Percentiles rank a stretch among this genome's conserved stretches.
Evolutionary conservation across 2,797 vertebrate genomes (phyloP).

Genomic region (Synanceia verrucosa): DNA sequence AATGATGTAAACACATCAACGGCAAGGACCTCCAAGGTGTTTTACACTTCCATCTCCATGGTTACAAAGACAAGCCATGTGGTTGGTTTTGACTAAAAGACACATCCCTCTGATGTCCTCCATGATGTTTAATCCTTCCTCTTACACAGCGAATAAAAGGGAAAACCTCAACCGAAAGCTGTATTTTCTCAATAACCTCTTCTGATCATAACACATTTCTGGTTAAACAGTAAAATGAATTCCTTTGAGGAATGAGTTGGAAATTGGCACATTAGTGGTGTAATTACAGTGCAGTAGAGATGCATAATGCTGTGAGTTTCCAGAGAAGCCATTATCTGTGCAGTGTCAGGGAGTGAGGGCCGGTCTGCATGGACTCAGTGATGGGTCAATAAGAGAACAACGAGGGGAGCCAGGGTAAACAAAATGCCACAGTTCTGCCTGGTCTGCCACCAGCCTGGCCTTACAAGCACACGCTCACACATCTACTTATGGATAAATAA

Average conservation of each 20-base stretch:
- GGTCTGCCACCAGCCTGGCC: slow-evolving; percentile 25
- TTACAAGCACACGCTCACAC: slow-evolving; percentile 17
- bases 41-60: slow-evolving; percentile 41
- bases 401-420: slow-evolving; percentile 45
- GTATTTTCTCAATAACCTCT: slow-evolving; percentile 20
- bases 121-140: slow-evolving; percentile 19
- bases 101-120: slow-evolving; percentile 18
- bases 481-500: slow-evolving; percentile 51
- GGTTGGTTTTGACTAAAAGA: slow-evolving; percentile 31
- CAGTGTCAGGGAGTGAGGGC: slow-evolving; percentile 35
- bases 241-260: slow-evolving; percentile 37
- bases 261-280: slow-evolving; percentile 51
- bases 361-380: slow-evolving; percentile 26
- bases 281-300: slow-evolving; percentile 63
- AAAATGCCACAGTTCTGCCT: slow-evolving; percentile 34
- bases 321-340: slow-evolving; percentile 66
- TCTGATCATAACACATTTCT: slow-evolving; percentile 11
- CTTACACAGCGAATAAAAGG: slow-evolving; percentile 12
- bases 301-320: slow-evolving; percentile 42
- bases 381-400: slow-evolving; percentile 58
- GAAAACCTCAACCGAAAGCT: not conserved
- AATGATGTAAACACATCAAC: too few relatives aligned
- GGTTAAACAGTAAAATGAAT: slow-evolving; percentile 33
- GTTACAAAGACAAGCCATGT: slow-evolving; percentile 39
- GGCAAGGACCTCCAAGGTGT: slow-evolving; percentile 33